These are phyloP conservation scores for Apamea crenata DNA, from an alignment of 2,888 invertebrate genomes.

Conservation along the genomic window DNA sequence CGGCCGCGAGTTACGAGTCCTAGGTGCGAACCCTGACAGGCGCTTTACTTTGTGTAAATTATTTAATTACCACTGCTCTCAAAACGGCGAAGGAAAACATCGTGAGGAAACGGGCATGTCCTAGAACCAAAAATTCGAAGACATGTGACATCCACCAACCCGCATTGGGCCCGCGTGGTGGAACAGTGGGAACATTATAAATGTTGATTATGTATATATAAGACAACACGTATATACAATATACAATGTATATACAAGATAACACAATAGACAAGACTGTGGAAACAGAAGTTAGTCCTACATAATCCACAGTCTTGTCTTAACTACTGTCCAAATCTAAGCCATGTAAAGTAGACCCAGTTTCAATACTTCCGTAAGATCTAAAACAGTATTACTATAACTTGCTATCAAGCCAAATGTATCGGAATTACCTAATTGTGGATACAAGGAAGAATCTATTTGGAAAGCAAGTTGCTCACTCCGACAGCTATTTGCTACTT, in stretches of 20 bases:
- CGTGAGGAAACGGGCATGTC: neutral
- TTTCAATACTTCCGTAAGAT: slow-evolving; percentile 32
- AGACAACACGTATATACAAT: too few species aligned
- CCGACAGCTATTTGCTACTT: slow-evolving; percentile 30
- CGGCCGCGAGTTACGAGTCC: neutral
- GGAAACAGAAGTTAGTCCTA: neutral
- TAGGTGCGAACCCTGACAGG: neutral
- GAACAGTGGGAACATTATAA: neutral
- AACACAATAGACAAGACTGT: slow-evolving; percentile 5
- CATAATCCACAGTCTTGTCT: slow-evolving; percentile 13
- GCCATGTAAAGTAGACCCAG: slow-evolving; percentile 27
- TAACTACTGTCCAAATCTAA: slow-evolving; percentile 15
- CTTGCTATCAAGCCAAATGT: slow-evolving; percentile 23
- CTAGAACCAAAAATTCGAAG: neutral
- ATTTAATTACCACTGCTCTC: neutral
- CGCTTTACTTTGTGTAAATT: neutral
- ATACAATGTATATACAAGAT: neutral
- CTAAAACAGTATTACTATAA: slow-evolving; percentile 13
- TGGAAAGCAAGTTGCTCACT: slow-evolving; percentile 46
- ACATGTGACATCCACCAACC: neutral
- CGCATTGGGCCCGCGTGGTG: neutral
- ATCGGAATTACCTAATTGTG: slow-evolving; percentile 42
- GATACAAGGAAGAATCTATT: slow-evolving; percentile 52
- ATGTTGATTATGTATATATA: neutral
- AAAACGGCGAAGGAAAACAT: neutral